Conservation (phyloP, 1,140 invertebrate species). For the Sarcophaga peregrina region DNA sequence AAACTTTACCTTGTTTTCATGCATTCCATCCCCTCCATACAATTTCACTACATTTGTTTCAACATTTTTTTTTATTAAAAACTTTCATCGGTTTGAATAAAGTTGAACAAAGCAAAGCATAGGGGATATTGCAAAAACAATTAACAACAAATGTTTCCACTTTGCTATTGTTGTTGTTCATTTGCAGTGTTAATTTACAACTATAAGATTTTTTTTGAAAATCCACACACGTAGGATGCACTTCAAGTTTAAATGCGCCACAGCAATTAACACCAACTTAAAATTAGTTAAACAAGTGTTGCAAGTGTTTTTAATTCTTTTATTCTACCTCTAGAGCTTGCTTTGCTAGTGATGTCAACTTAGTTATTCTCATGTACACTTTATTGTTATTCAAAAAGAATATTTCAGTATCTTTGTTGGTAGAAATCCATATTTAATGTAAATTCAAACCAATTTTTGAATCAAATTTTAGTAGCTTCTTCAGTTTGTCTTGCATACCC, state of each 20-base stretch:
- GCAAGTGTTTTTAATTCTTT: neutral
- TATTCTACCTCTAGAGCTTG: no score
- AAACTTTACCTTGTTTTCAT: no score
- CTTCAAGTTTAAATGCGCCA: constrained; percentile 9
- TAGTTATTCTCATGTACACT: no score
- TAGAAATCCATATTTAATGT: no score
- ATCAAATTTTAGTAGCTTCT: no score
- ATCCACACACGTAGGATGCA: neutral
- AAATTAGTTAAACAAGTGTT: constrained; percentile 29
- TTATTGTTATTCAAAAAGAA: no score
- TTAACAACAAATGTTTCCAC: constrained; percentile 27
- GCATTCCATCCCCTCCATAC: no score
- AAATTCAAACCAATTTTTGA: no score
- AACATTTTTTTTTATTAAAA: neutral
- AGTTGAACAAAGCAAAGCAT: neutral
- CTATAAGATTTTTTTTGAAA: neutral
- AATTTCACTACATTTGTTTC: neutral
- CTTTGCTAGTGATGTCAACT: no score
- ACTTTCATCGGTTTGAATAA: no score
- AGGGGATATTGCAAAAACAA: constrained; percentile 22
- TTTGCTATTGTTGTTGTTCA: neutral
- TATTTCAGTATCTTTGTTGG: no score
- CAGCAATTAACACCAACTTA: constrained; percentile 39
- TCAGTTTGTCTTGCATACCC: no score
- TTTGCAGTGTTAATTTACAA: constrained; percentile 24